Base-by-base conservation (phyloP, 2,797 vertebrate genomes). In the Amazona ochrocephala region DNA sequence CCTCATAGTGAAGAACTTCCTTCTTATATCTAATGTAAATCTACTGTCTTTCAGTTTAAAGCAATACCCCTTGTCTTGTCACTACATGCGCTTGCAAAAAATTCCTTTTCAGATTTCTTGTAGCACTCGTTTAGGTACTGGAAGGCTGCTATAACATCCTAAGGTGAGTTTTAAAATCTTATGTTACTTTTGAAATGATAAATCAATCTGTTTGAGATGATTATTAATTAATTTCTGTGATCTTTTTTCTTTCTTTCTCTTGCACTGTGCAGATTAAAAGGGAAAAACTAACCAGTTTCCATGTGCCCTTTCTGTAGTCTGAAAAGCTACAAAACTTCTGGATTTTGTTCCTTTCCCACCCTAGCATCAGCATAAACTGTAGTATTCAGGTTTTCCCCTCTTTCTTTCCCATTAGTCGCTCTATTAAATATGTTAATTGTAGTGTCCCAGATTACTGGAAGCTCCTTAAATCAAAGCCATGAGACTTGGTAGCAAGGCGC, bases 351-450 rank as follows among this genome's bases (percentile, higher is more conserved):
- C 45, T 93, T 89, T 92, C 26, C 29, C 24, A 64, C 41, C 26
- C 76, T 56, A 29, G 45, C 89, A 56, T 89, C 68, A 75, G 23
- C 5, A 9, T 78, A 89, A 95, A 58, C 75, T 91, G 65, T 0
- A 1, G 21, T 89, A 76, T 61, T 27, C 62, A 92, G 53, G 68
- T 83, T 90, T 90, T 27, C 74, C 60, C 50, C 54, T 93, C 84
- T 83, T 94, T 83, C 94, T 94, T 94, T 95, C 81, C 84, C 82
- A 94, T 97, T 97, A 95, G 95, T 94, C 79, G 95, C 93, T 97
- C 92, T 95, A 95, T 96, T 97, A 97, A 97, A 95, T 95, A 96
- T 96, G 94, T 93, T 97, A 97, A 97, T 95, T 97, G 89, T 94
- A 87, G 78, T 87, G 84, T 92, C 94, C 95, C 90, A 96, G 96